phyloP scores from a whole-genome alignment of 2,797 vertebrate species.

The Meriones psammophilus region DNA sequence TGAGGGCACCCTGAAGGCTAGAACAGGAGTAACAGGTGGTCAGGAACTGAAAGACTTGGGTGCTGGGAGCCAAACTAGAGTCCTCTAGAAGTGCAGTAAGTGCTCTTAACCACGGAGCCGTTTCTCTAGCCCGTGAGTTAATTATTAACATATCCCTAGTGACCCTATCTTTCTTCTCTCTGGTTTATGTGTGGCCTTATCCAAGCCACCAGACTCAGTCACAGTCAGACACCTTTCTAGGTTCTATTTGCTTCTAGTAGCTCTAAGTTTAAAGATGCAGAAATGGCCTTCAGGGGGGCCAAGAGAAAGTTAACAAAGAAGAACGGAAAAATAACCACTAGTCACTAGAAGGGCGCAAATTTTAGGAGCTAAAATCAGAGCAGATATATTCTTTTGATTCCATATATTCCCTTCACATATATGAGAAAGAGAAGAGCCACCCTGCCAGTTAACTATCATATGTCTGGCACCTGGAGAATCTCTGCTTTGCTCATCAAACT shows the following conservation, averaged over 20 bases:
- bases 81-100: background rate
- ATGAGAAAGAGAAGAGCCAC: background rate
- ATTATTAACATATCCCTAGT: background rate
- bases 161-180: background rate
- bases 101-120: background rate
- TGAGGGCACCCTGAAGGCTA: background rate
- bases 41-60: background rate
- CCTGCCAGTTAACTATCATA: background rate
- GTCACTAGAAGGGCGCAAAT: background rate
- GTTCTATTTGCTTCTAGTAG: background rate
- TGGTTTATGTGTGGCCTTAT: background rate
- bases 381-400: background rate
- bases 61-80: background rate
- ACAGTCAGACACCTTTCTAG: background rate
- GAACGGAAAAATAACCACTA: background rate
- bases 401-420: background rate
- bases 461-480: background rate
- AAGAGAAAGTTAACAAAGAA: background rate
- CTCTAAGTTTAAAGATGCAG: background rate
- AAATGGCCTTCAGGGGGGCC: background rate
- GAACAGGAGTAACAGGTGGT: background rate
- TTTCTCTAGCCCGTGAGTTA: background rate
- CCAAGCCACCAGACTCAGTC: background rate
- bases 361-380: background rate
- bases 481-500: conserved; percentile 47